Evolutionary conservation across 2,113 vertebrate species (phyloP).

Genomic region (Typhlomys cinereus): DNA sequence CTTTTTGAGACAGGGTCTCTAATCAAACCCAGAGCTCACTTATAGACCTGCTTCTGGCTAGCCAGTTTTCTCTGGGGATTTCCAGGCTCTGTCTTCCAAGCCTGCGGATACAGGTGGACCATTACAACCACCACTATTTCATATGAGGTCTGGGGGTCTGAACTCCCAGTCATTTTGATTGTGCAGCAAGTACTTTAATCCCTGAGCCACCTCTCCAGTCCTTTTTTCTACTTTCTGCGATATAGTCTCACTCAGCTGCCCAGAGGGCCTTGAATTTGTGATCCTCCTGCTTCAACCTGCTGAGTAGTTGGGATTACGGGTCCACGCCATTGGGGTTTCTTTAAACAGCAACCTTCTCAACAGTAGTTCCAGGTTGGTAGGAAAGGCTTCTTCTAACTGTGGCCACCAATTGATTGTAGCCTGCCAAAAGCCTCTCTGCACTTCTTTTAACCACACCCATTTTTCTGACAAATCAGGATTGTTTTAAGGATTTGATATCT

Average conservation of each 20-base stretch:
- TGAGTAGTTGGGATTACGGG: not conserved
- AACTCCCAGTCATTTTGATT: not conserved
- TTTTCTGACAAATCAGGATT: not conserved
- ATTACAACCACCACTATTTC: too few relatives aligned
- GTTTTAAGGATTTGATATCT: not conserved
- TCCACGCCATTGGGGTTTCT: not conserved
- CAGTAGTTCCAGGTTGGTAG: not conserved
- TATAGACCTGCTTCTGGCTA: too few relatives aligned
- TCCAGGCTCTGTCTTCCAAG: too few relatives aligned
- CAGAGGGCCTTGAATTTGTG: not conserved
- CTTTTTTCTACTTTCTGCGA: not conserved
- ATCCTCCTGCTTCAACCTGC: not conserved
- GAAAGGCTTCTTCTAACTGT: not conserved
- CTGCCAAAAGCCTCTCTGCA: not conserved
- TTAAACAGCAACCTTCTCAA: not conserved
- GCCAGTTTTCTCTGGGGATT: too few relatives aligned
- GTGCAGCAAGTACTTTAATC: not conserved
- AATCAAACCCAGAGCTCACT: too few relatives aligned
- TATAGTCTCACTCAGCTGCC: not conserved
- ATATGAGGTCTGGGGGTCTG: too few relatives aligned
- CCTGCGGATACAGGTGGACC: too few relatives aligned
- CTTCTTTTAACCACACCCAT: not conserved
- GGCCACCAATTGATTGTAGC: not conserved
- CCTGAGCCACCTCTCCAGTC: not conserved
- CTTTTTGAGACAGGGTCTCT: too few relatives aligned